Percentiles rank a stretch among this genome's conserved stretches.
These are phyloP conservation scores for Cotesia glomerata DNA, from an alignment of 1,140 invertebrate species.

Conservation along the genomic window DNA sequence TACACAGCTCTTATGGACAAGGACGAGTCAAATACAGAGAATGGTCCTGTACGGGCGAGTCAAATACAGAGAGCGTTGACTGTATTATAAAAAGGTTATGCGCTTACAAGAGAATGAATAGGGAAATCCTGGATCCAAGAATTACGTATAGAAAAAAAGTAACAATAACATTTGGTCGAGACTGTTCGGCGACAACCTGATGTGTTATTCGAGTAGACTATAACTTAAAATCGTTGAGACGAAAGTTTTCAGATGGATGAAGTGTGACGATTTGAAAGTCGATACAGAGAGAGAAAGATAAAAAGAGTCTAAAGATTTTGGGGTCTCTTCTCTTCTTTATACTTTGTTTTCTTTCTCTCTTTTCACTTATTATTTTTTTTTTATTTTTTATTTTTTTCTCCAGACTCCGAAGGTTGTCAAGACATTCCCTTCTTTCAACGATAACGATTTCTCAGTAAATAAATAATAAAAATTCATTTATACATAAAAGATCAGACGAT, in stretches of 20 bases:
- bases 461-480: background rate
- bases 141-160: background rate
- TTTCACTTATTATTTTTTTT: background rate
- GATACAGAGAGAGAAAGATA: background rate
- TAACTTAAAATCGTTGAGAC: background rate
- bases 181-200: slow-evolving; percentile 16
- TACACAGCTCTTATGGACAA: too few relatives aligned
- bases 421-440: background rate
- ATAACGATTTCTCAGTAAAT: background rate
- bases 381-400: background rate
- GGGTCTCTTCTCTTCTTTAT: slow-evolving; percentile 1
- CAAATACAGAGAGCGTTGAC: too few relatives aligned
- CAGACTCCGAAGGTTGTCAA: slow-evolving; percentile 5
- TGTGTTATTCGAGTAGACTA: background rate
- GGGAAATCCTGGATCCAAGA: background rate
- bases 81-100: too few relatives aligned
- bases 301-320: background rate
- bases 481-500: background rate
- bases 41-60: too few relatives aligned
- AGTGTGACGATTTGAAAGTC: slow-evolving; percentile 16
- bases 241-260: slow-evolving; percentile 12
- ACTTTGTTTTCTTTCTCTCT: background rate
- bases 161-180: slow-evolving; percentile 16
- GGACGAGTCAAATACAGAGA: too few relatives aligned
- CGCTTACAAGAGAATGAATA: background rate